Conservation (phyloP, 2,797 vertebrate species). For the Molothrus aeneus region DNA sequence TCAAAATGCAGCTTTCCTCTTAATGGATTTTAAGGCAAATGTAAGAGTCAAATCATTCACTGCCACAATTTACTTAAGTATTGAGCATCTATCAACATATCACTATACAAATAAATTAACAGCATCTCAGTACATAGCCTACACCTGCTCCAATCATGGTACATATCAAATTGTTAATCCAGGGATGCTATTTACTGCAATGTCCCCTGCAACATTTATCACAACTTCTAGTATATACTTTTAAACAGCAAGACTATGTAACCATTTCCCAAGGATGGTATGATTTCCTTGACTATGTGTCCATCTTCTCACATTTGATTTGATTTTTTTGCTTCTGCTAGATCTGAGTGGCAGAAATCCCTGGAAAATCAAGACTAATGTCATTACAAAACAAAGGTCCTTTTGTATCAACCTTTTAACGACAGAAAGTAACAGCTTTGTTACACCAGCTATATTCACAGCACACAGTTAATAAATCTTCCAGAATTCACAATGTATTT, state of each 20-base stretch:
- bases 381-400: conserved; percentile 24
- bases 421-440: conserved; percentile 40
- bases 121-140: neutral
- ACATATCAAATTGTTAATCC: neutral
- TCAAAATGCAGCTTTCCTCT: neutral
- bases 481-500: conserved; percentile 40
- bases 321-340: neutral
- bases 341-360: neutral
- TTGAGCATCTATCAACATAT: neutral
- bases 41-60: neutral
- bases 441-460: conserved; percentile 1
- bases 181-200: neutral
- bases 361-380: conserved; percentile 17
- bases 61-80: neutral
- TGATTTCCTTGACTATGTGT: neutral
- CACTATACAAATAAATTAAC: neutral
- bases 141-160: neutral
- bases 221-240: fast-evolving
- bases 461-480: conserved; percentile 6
- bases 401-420: conserved; percentile 18
- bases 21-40: neutral
- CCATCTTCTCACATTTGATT: neutral
- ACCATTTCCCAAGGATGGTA: neutral
- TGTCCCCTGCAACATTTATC: neutral
- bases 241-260: neutral